Conservation (phyloP, 1,140 invertebrate genomes). For the Drosophila bipectinata region DNA sequence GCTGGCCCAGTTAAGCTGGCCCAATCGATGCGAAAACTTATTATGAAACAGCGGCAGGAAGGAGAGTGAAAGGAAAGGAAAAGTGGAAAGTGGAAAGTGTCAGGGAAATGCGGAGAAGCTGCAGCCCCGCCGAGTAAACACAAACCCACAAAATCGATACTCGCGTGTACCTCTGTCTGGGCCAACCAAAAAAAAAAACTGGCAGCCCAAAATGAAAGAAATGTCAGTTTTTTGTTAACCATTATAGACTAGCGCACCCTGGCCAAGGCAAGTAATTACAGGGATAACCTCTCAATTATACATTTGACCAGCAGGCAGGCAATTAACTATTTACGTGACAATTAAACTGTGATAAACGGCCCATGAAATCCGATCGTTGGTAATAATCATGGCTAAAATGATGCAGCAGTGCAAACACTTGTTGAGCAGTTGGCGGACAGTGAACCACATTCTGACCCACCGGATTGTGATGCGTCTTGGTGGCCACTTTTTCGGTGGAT, state of each 20-base stretch:
- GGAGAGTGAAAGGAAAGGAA: conserved; percentile 29
- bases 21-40: conserved; percentile 41
- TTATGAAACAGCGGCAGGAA: conserved; percentile 49
- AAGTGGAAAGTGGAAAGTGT: conserved; percentile 16
- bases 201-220: conserved; percentile 18
- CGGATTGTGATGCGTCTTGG: not conserved
- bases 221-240: conserved; percentile 15
- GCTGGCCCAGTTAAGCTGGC: conserved; percentile 35
- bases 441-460: conserved; percentile 38
- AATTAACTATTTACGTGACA: conserved; percentile 33
- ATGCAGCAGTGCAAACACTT: conserved; percentile 31
- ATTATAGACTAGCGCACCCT: conserved; percentile 8
- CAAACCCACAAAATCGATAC: conserved; percentile 48
- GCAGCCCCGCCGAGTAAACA: conserved; percentile 44
- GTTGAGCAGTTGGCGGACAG: conserved; percentile 28
- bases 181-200: conserved; percentile 9
- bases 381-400: conserved; percentile 17
- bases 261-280: conserved; percentile 26
- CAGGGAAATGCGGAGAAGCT: conserved; percentile 38
- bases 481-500: conserved; percentile 11
- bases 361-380: conserved; percentile 30
- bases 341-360: conserved; percentile 36
- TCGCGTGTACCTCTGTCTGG: conserved; percentile 35
- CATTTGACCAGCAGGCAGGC: conserved; percentile 12
- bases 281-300: too few relatives aligned